Evolutionary conservation across 2,113 vertebrate genomes (phyloP), one percentile per base, ranked within the genome.

Genomic region (Tupaia tana): DNA sequence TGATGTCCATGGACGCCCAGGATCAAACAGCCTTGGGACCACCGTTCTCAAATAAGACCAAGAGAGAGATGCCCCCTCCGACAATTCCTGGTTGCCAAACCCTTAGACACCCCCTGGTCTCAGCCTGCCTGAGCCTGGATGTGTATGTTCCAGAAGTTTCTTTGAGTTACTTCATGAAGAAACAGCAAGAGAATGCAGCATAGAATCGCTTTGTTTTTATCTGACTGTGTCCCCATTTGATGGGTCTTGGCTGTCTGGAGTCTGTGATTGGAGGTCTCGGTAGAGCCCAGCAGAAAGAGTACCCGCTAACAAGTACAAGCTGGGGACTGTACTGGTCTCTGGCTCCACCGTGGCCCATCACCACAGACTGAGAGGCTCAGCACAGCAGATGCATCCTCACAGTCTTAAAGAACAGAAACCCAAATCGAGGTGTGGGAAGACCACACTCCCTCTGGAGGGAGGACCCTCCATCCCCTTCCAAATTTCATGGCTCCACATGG

Each of bases 391-490:
- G 3, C 6, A 14, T 24, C 20, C 34, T 31, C 67, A 18, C 56
- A 43, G 4, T 6, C 43, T 56, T 9, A 31, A 29, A 43, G 29
- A n/a, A 2, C 67, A 1, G 34, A 61, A 61, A 64, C 22, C 71
- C 58, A 56, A 43, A 19, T 29, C 56, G 31, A 52, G 56, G 61
- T 43, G 56, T 0, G 3, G 24, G 24, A 12, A 9, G 64, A 67
- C 15, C 3, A 0, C 0, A 0, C 12, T 9, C 14, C 15, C 18
- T 8, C 14, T 7, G 0, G 7, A 1, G 11, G 58, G 27, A 4
- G n/a, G 15, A 20, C 24, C 59, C 16, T 9, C 59, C 66, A 67
- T 43, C 6, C 6, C 4, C 1, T 10, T 58, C 29, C 34, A 3
- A 31, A 24, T 27, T 6, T 24, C 0, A 0, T 24, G 58, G 15